Base-by-base conservation (phyloP, 2,888 invertebrate genomes). In the Heliothis peltigera region DNA sequence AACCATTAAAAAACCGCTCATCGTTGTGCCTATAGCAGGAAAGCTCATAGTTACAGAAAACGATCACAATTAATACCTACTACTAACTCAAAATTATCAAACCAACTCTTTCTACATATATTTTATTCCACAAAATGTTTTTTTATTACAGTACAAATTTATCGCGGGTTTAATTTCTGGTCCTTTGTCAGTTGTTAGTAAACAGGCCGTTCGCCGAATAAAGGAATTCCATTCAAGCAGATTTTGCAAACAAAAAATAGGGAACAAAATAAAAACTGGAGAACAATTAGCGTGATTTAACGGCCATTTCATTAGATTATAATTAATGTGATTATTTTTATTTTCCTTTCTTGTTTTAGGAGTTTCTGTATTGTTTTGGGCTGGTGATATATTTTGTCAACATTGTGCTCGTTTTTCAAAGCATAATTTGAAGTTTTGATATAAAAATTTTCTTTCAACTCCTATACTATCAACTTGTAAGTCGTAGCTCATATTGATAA, bases 251-350 rank as follows among this genome's bases (percentile, higher is more conserved):
- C 82, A 91, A 87, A 91, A 89, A 93, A 91, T 84, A 80, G 84
- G 77, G 86, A 86, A 85, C 86, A 88, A 93, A 91, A 94, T 93
- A 93, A 93, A 92, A 94, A 93, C 92, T 91, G 91, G 89, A 89
- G 88, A 90, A 92, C 94, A 93, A 93, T 94, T 94, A 92, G 91
- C 90, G 90, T 93, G 94, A 95, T 95, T 94, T 94, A 94, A 94
- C 89, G 92, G 89, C 86, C 90, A 85, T 94, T 94, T 94, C 92
- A 94, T 94, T 90, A 91, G 87, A 89, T 87, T 84, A 88, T 92
- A 93, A 94, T 92, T 91, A 91, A 93, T 92, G 89, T 86, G 87
- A 89, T 73, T 75, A 70, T 90, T 89, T 90, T 91, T 85, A 75
- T 81, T 70, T 75, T 57, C 8, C 81, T 73, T 83, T 79, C 78